Conservation (phyloP, 2,113 vertebrate species). For the Anoplopoma fimbria region DNA sequence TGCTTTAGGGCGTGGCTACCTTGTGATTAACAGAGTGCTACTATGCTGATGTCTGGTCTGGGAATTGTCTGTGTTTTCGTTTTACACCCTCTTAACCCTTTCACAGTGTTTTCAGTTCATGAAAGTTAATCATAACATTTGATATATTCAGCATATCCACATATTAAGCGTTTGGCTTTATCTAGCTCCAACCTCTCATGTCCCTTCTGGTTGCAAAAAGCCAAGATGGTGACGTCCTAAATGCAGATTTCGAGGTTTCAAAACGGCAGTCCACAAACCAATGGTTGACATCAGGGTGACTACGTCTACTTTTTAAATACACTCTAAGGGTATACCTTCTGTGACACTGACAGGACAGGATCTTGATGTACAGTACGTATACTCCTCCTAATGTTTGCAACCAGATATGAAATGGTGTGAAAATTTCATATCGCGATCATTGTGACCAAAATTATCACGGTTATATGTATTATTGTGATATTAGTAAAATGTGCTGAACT, state of each 20-base stretch:
- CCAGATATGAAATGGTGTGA: neutral
- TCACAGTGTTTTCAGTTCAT: neutral
- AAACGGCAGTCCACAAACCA: neutral
- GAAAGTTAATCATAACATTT: neutral
- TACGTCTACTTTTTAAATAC: neutral
- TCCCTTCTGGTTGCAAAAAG: neutral
- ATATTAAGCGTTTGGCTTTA: neutral
- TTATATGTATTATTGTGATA: neutral
- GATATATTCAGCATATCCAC: neutral
- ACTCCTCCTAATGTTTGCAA: neutral
- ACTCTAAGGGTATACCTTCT: neutral
- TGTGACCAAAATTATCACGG: neutral
- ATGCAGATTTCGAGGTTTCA: neutral
- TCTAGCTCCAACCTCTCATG: neutral
- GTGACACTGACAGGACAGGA: conserved; percentile 1
- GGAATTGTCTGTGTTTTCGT: neutral
- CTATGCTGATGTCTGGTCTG: neutral
- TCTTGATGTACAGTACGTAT: neutral
- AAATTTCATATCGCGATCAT: neutral
- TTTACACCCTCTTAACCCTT: neutral
- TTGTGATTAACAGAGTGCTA: neutral
- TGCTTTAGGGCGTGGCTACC: neutral
- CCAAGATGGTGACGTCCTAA: neutral
- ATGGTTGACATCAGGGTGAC: neutral
- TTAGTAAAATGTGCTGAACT: neutral